Evolutionary conservation across 2,888 invertebrate genomes (phyloP).

Genomic region (Aspidiotus destructor): DNA sequence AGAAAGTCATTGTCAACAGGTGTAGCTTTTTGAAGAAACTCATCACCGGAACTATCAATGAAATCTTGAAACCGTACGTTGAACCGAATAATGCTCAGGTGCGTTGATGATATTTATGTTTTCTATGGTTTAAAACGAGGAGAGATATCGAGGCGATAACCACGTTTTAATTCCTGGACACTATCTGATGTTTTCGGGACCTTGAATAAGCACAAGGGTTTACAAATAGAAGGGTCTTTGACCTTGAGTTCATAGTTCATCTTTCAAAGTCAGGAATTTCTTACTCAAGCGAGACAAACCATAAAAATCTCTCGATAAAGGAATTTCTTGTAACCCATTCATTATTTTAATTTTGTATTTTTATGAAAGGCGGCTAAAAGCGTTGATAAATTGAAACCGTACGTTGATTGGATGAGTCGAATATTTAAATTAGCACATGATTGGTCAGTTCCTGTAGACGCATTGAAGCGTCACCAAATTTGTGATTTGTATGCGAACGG

Average conservation of each 20-base stretch:
- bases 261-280: too few species aligned
- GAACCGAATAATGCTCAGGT: slow-evolving; percentile 23
- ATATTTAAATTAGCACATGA: slow-evolving; percentile 59
- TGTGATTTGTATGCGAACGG: slow-evolving; percentile 52
- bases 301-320: not conserved
- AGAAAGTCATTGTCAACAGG: slow-evolving; percentile 24
- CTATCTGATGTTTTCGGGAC: too few species aligned
- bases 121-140: not conserved
- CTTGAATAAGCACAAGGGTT: too few species aligned
- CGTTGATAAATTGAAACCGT: slow-evolving; percentile 35
- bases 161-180: not conserved
- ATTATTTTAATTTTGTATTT: not conserved
- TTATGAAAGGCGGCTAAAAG: slow-evolving; percentile 20
- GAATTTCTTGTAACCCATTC: not conserved
- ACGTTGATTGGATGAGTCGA: slow-evolving; percentile 59
- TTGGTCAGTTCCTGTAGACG: slow-evolving; percentile 67
- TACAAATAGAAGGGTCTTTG: too few species aligned
- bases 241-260: too few species aligned
- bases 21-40: slow-evolving; percentile 26
- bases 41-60: slow-evolving; percentile 24
- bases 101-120: not conserved
- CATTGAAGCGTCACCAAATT: slow-evolving; percentile 67
- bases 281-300: too few species aligned
- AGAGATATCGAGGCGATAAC: not conserved
- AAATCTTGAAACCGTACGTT: slow-evolving; percentile 28